A percentile compares a stretch with the other conserved stretches of the same genome.
phyloP scores from a whole-genome alignment of 2,797 vertebrate genomes.

The Phaenicophaeus curvirostris region DNA sequence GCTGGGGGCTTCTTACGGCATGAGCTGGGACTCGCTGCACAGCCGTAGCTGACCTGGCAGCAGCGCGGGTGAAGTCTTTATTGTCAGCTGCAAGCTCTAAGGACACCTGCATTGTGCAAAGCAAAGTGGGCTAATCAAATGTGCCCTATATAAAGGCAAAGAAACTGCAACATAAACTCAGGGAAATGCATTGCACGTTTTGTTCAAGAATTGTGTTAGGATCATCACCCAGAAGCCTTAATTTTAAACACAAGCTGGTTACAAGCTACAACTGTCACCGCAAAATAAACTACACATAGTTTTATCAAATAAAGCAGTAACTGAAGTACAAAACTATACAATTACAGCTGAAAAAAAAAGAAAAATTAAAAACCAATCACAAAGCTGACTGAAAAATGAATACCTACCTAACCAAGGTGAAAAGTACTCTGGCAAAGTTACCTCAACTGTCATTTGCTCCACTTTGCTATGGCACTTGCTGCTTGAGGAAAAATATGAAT shows the following conservation, averaged over 20 bases:
- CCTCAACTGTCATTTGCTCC: background rate
- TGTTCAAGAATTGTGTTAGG: background rate
- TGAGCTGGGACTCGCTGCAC: background rate
- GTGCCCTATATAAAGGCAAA: background rate
- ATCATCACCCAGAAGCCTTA: background rate
- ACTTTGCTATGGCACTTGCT: background rate
- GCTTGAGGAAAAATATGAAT: background rate
- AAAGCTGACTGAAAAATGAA: background rate
- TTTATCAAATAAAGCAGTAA: background rate
- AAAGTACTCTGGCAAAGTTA: background rate
- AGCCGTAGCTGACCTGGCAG: constrained; percentile 15
- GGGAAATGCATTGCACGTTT: rapidly evolving
- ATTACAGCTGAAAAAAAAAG: background rate
- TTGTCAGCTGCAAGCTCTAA: constrained; percentile 80
- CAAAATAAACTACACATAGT: background rate
- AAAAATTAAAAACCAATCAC: background rate
- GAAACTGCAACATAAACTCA: too few species aligned
- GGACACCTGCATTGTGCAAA: constrained; percentile 81
- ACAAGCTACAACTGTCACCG: background rate
- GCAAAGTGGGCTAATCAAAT: background rate
- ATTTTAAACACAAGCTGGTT: background rate
- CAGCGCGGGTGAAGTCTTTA: constrained; percentile 67
- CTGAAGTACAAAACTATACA: background rate
- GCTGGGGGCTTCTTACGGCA: constrained; percentile 3
- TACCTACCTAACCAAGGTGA: too few species aligned